These are phyloP conservation scores for Ophiothrix spiculata DNA, from an alignment of 35 echinoderm and acorn worm genomes.

Conservation along the genomic window DNA sequence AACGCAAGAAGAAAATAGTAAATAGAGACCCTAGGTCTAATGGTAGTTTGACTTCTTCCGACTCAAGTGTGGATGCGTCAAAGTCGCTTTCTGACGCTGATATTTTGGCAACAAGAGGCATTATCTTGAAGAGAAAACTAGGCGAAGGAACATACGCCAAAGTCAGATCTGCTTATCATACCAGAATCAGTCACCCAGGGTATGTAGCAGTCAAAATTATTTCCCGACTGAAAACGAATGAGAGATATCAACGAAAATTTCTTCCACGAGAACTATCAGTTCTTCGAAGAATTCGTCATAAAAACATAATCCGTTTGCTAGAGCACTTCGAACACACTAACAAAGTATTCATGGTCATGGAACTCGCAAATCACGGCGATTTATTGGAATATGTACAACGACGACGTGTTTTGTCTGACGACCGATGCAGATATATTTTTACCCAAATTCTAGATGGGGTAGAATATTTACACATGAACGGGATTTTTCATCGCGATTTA, in stretches of 20 bases:
- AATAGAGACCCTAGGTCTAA: background rate
- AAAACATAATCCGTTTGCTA: slow-evolving; percentile 62
- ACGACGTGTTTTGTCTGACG: slow-evolving; percentile 33
- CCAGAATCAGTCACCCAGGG: background rate
- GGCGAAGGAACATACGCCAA: slow-evolving; percentile 86
- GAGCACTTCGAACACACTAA: slow-evolving; percentile 59
- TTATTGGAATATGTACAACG: slow-evolving; percentile 75
- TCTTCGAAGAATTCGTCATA: slow-evolving; percentile 54
- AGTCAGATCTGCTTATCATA: slow-evolving; percentile 17
- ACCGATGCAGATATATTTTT: slow-evolving; percentile 60
- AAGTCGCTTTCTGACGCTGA: background rate
- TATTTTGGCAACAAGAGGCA: background rate
- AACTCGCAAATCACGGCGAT: slow-evolving; percentile 78
- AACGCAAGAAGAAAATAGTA: background rate
- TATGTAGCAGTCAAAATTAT: slow-evolving; percentile 93
- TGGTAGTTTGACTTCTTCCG: background rate
- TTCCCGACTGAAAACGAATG: slow-evolving; percentile 43
- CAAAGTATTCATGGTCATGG: slow-evolving; percentile 79
- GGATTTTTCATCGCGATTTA: slow-evolving; percentile 82
- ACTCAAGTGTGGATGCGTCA: background rate
- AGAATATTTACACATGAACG: slow-evolving; percentile 65
- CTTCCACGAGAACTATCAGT: slow-evolving; percentile 69
- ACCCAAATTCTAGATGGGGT: slow-evolving; percentile 63
- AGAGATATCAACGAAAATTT: slow-evolving; percentile 76
- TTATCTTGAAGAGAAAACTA: slow-evolving; percentile 26